A percentile compares a stretch with the other conserved stretches of the same genome.
Evolutionary conservation across 2,888 invertebrate genomes (phyloP).

Genomic region (Chymomyza procnemis): DNA sequence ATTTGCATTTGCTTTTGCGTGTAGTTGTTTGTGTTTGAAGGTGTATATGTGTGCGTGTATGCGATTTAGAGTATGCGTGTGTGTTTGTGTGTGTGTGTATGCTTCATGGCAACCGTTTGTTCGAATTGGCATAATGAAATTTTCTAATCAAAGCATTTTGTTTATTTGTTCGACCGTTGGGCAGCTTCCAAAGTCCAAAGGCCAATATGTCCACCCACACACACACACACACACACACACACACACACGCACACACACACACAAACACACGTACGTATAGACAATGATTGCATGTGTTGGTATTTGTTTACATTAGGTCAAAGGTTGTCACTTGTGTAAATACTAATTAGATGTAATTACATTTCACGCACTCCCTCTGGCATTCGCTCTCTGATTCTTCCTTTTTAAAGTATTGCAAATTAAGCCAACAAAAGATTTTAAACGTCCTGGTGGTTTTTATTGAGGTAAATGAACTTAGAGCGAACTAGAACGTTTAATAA

Average conservation of each 20-base stretch:
- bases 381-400: not conserved
- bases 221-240: constrained; percentile 16
- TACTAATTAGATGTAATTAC: constrained; percentile 72
- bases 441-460: not conserved
- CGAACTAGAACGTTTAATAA: too few species aligned
- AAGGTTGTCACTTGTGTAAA: constrained; percentile 70
- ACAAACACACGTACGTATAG: constrained; percentile 11
- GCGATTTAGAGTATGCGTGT: constrained; percentile 5
- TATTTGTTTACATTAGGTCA: constrained; percentile 63
- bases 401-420: not conserved
- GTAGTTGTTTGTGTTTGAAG: constrained; percentile 2
- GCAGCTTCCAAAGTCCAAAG: constrained; percentile 6
- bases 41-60: not conserved
- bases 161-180: constrained; percentile 57
- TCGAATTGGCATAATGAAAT: constrained; percentile 69
- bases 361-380: constrained; percentile 36
- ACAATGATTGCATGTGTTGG: constrained; percentile 4
- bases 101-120: constrained; percentile 32
- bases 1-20: not conserved
- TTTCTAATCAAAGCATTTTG: constrained; percentile 74
- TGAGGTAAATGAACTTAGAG: not conserved
- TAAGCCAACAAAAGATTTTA: not conserved
- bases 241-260: constrained; percentile 23
- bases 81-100: constrained; percentile 20
- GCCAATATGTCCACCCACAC: constrained; percentile 46